phyloP scores from a whole-genome alignment of 2,797 vertebrate genomes.

The Leptatherina wallacei region DNA sequence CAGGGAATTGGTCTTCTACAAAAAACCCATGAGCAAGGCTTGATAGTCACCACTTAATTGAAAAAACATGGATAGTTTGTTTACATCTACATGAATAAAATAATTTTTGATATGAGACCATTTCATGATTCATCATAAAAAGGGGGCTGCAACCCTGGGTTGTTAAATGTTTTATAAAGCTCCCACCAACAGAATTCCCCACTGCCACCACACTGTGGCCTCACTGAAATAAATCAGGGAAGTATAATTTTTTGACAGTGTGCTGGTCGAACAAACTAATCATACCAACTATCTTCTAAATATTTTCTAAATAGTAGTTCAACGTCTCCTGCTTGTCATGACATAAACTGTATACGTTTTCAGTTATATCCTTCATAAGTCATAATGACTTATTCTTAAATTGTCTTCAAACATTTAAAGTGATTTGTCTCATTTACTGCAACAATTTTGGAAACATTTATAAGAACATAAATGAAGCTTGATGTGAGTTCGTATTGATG shows the following conservation, averaged over 20 bases:
- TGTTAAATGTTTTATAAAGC: no score
- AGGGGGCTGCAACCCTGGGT: no score
- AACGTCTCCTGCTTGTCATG: not conserved
- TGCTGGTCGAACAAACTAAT: no score
- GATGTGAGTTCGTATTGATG: conserved; percentile 24
- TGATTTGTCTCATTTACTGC: not conserved
- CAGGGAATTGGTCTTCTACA: no score
- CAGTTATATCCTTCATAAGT: not conserved
- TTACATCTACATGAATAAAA: no score
- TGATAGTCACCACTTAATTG: no score
- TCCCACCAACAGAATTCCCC: no score
- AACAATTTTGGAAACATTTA: not conserved
- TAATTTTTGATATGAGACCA: no score
- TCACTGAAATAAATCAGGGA: not conserved
- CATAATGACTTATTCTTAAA: not conserved
- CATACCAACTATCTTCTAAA: not conserved
- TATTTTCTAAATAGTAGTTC: not conserved
- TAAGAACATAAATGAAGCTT: conserved; percentile 30
- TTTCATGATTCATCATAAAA: no score
- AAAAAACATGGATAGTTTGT: no score
- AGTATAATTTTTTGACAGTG: no score
- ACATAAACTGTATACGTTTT: not conserved
- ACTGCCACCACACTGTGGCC: not conserved
- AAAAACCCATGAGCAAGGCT: no score
- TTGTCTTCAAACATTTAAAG: not conserved